phyloP scores from a whole-genome alignment of 2,797 vertebrate species.

The Calcarius lapponicus region DNA sequence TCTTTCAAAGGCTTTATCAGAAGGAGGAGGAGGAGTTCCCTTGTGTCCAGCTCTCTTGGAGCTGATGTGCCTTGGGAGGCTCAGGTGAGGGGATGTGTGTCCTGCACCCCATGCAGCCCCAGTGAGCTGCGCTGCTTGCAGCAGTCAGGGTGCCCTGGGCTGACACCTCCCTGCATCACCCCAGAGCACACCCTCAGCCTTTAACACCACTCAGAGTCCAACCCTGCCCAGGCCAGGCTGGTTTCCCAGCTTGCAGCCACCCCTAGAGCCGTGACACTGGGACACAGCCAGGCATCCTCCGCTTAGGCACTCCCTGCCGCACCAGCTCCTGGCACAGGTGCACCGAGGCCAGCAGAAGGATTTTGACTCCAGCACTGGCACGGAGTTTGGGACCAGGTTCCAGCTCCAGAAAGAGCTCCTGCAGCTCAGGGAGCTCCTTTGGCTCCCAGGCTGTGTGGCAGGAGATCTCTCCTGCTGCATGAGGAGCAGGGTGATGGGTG shows the following conservation, averaged over 20 bases:
- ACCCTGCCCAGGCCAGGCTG: background rate
- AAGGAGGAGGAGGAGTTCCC: background rate
- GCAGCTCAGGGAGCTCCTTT: background rate
- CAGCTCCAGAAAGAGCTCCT: background rate
- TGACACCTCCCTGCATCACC: rapidly evolving
- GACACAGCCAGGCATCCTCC: rapidly evolving
- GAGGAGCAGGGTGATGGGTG: background rate
- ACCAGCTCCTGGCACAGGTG: background rate
- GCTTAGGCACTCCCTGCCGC: rapidly evolving
- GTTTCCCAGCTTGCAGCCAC: background rate
- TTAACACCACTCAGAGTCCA: rapidly evolving
- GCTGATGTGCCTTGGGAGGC: no score
- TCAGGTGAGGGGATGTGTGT: background rate
- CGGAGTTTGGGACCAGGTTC: rapidly evolving
- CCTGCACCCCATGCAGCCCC: background rate
- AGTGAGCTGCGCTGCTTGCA: background rate
- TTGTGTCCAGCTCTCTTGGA: background rate
- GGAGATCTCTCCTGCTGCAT: background rate
- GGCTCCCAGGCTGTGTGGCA: background rate
- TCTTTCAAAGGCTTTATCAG: background rate
- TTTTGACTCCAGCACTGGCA: background rate
- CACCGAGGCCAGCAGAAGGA: background rate
- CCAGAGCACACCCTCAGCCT: rapidly evolving
- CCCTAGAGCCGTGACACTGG: background rate
- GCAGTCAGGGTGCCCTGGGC: background rate